A percentile compares a stretch with the other conserved stretches of the same genome.
phyloP scores from a whole-genome alignment of 2,113 vertebrate species.

The Onychorhynchus coronatus region DNA sequence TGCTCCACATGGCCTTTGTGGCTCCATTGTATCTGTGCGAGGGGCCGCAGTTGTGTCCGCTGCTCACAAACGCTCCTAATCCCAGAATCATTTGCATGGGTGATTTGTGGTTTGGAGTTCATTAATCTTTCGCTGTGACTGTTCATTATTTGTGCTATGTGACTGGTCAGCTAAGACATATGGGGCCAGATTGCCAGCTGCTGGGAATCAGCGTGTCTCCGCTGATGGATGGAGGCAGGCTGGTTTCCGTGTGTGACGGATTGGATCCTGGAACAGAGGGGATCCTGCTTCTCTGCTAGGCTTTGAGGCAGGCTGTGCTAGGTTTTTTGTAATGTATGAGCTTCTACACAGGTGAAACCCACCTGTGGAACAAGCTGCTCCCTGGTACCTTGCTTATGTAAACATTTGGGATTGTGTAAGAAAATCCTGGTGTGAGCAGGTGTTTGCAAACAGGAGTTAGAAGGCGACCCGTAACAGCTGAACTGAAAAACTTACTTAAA shows the following conservation, averaged over 20 bases:
- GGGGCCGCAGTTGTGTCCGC: background rate
- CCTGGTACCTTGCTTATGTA: background rate
- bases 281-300: background rate
- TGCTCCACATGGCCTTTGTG: background rate
- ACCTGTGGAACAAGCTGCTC: slow-evolving; percentile 27
- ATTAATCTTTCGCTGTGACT: slow-evolving; percentile 22
- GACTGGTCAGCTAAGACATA: slow-evolving; percentile 20
- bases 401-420: background rate
- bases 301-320: background rate
- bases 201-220: background rate
- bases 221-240: slow-evolving; percentile 22
- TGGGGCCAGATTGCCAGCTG: slow-evolving; percentile 36
- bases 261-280: background rate
- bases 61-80: background rate
- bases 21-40: background rate
- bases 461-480: background rate
- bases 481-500: background rate
- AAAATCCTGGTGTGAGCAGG: background rate
- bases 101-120: background rate
- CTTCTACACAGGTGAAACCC: slow-evolving; percentile 4
- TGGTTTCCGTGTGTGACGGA: background rate
- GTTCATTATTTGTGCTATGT: slow-evolving; percentile 2
- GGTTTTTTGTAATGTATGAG: background rate
- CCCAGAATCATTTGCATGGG: background rate
- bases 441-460: background rate